These are phyloP conservation scores for Melipona bicolor DNA, from an alignment of 2,888 invertebrate species.

Conservation along the genomic window DNA sequence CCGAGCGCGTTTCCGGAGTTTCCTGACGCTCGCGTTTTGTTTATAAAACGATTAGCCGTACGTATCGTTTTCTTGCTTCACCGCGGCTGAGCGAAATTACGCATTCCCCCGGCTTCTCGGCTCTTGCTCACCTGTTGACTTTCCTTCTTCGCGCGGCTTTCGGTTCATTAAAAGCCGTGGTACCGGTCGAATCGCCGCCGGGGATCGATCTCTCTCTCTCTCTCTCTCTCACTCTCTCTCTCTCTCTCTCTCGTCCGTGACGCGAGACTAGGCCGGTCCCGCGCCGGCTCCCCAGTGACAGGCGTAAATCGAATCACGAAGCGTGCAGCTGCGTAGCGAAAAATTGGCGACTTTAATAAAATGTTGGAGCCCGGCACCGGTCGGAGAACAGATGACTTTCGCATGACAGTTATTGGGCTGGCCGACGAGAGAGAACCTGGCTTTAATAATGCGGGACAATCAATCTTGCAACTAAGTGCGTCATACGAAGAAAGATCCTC, in stretches of 20 bases:
- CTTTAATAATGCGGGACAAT: constrained; percentile 68
- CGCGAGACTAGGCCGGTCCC: background rate
- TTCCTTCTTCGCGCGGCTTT: constrained; percentile 11
- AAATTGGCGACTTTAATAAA: constrained; percentile 66
- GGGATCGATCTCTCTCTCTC: constrained; percentile 22
- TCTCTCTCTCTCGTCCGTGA: background rate
- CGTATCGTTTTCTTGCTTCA: background rate
- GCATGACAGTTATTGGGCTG: constrained; percentile 67
- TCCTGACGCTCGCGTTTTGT: background rate
- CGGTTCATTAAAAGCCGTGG: constrained; percentile 20
- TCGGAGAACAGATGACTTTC: constrained; percentile 62
- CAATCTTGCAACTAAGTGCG: constrained; percentile 66
- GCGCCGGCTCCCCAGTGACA: background rate
- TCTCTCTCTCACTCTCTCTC: background rate
- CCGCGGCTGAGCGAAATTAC: constrained; percentile 8
- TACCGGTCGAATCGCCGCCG: background rate
- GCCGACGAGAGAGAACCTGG: constrained; percentile 38
- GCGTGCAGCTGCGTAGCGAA: constrained; percentile 47
- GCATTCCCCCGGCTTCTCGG: too few species aligned
- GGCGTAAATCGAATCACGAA: constrained; percentile 34
- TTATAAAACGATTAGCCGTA: constrained; percentile 34
- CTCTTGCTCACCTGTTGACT: constrained; percentile 53
- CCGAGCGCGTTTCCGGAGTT: background rate
- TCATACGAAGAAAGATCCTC: constrained; percentile 48
- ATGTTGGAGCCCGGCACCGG: constrained; percentile 48